Percentiles rank a stretch among this genome's conserved stretches.
Conservation (phyloP, 2,888 invertebrate genomes). For the Trilocha varians region DNA sequence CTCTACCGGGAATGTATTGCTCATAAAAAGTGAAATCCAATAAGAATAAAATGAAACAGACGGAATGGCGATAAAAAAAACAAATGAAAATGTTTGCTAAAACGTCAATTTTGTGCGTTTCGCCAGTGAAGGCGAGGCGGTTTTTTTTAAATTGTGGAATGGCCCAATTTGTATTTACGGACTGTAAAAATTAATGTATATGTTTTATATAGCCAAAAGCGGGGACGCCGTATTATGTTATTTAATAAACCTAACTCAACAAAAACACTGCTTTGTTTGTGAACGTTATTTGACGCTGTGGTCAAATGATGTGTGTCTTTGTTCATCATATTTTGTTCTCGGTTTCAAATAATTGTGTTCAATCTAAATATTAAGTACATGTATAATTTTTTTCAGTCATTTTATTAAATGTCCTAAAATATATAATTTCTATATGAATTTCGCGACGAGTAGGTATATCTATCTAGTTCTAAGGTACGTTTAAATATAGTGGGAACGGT, state of each 20-base stretch:
- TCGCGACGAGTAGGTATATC: too few species aligned
- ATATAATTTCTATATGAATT: too few species aligned
- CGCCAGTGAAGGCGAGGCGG: constrained; percentile 15
- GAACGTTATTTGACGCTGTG: neutral
- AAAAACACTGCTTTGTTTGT: neutral
- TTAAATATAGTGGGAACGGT: too few species aligned
- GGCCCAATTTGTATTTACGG: constrained; percentile 31
- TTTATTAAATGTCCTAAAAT: too few species aligned
- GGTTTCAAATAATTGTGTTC: too few species aligned
- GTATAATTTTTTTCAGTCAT: too few species aligned
- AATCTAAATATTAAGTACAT: too few species aligned
- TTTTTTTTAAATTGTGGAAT: constrained; percentile 23
- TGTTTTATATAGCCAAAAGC: constrained; percentile 3
- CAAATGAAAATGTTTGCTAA: constrained; percentile 37
- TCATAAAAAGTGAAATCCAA: constrained; percentile 30
- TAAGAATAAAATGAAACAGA: constrained; percentile 33
- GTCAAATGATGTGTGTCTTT: neutral
- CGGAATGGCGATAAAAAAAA: constrained; percentile 32
- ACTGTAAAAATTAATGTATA: constrained; percentile 30
- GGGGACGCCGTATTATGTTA: neutral
- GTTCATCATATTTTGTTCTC: too few species aligned
- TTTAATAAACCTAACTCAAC: neutral
- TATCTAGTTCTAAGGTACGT: too few species aligned
- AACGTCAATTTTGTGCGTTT: constrained; percentile 28
- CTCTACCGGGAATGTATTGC: constrained; percentile 14